Percentiles rank a stretch among this genome's conserved stretches.
These are phyloP conservation scores for Corythaeola cristata DNA, from an alignment of 2,113 vertebrate genomes.

Conservation along the genomic window DNA sequence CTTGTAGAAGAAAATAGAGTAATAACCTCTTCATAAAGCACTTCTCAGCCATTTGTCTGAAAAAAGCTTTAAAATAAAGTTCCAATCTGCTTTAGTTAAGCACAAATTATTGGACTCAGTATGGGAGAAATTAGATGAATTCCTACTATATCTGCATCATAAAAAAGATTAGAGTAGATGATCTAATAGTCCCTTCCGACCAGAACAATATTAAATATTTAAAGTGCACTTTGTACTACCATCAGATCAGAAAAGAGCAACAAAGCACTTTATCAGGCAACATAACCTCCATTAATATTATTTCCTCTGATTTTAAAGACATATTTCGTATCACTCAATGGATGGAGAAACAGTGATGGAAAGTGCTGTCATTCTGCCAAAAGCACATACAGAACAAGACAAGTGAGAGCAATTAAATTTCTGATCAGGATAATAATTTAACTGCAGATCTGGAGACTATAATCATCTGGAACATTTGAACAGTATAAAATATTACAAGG, in stretches of 20 bases:
- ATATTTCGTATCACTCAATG: background rate
- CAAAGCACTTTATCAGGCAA: slow-evolving; percentile 5
- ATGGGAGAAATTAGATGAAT: slow-evolving; percentile 49
- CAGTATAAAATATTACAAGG: slow-evolving; percentile 19
- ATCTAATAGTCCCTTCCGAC: slow-evolving; percentile 27
- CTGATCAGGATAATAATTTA: slow-evolving; percentile 69
- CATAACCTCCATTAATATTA: background rate
- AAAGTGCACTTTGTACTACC: background rate
- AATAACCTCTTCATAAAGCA: background rate
- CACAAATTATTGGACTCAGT: slow-evolving; percentile 48
- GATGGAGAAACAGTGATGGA: slow-evolving; percentile 42
- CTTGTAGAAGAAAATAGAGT: background rate
- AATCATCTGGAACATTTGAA: slow-evolving; percentile 54
- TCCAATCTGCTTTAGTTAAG: slow-evolving; percentile 55
- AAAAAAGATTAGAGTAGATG: slow-evolving; percentile 57
- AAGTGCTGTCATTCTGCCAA: slow-evolving; percentile 58
- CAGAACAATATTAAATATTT: slow-evolving; percentile 27
- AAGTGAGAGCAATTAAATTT: slow-evolving; percentile 68
- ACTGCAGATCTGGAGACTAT: slow-evolving; percentile 42
- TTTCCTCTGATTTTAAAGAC: slow-evolving; percentile 44
- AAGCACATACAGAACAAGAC: slow-evolving; percentile 48
- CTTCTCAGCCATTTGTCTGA: slow-evolving; percentile 1
- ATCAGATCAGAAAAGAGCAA: background rate
- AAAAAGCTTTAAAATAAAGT: slow-evolving; percentile 43
- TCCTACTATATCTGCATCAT: slow-evolving; percentile 24